Evolutionary conservation across 2,888 invertebrate genomes (phyloP).

Genomic region (Drosophila demipolita): DNA sequence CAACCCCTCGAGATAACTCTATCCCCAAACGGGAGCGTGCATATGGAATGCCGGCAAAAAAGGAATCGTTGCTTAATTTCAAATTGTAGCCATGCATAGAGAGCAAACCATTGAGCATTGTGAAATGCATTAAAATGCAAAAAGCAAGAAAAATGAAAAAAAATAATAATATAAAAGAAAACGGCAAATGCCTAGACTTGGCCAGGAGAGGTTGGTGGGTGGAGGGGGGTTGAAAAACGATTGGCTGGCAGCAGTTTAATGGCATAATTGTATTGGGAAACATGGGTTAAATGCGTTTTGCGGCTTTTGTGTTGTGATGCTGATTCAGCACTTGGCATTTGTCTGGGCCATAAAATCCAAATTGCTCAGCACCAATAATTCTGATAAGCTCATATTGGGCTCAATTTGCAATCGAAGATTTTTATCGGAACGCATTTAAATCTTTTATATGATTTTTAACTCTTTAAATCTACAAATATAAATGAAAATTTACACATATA

Average conservation of each 20-base stretch:
- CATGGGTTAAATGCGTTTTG: constrained; percentile 44
- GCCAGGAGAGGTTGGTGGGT: background rate
- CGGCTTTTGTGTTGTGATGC: constrained; percentile 29
- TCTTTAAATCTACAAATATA: background rate
- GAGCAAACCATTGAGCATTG: constrained; percentile 46
- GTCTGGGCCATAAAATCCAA: constrained; percentile 39
- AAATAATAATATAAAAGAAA: constrained; percentile 1
- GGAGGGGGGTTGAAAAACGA: constrained; percentile 35
- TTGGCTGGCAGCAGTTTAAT: constrained; percentile 44
- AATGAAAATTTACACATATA: background rate
- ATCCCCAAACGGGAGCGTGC: constrained; percentile 1
- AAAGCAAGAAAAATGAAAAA: background rate
- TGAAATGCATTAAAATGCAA: constrained; percentile 36
- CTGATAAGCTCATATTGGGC: constrained; percentile 19
- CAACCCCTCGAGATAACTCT: background rate
- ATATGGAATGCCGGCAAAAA: constrained; percentile 13
- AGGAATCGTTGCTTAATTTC: constrained; percentile 60
- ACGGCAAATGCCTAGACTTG: constrained; percentile 10
- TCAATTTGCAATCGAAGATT: constrained; percentile 9
- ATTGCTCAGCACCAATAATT: constrained; percentile 8
- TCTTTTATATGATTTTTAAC: background rate
- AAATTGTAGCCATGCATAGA: constrained; percentile 54
- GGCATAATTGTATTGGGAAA: constrained; percentile 57
- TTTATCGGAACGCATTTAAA: constrained; percentile 4
- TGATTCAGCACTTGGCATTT: constrained; percentile 54